Evolutionary conservation across 2,797 vertebrate genomes (phyloP).

Genomic region (Gouania willdenowi): DNA sequence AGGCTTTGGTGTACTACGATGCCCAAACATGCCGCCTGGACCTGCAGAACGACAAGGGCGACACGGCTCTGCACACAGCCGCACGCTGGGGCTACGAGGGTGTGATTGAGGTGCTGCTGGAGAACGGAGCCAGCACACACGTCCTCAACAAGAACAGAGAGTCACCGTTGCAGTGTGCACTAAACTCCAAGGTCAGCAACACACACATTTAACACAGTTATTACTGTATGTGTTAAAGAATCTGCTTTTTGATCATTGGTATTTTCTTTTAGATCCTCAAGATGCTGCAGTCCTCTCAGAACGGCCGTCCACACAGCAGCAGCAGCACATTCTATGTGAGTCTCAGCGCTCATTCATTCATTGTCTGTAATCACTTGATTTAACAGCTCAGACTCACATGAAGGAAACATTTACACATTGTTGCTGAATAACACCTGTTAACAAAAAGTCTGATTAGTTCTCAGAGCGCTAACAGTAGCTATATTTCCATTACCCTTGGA

Average conservation of each 20-base stretch:
- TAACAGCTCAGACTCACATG: too few species aligned
- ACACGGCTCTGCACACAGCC: conserved; percentile 89
- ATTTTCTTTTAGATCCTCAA: conserved; percentile 78
- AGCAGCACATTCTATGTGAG: conserved; percentile 76
- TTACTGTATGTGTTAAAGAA: too few species aligned
- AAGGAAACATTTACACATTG: too few species aligned
- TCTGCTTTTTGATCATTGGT: background rate
- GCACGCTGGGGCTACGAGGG: conserved; percentile 95
- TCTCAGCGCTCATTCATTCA: background rate
- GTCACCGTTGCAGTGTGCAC: conserved; percentile 84
- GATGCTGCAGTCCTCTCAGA: conserved; percentile 78
- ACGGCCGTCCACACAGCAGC: conserved; percentile 60
- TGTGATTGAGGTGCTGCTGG: conserved; percentile 89
- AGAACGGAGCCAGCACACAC: conserved; percentile 84
- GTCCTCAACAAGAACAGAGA: conserved; percentile 84
- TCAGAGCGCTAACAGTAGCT: too few species aligned
- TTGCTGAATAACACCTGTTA: too few species aligned
- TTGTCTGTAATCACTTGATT: too few species aligned
- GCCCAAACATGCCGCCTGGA: conserved; percentile 83
- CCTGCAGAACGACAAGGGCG: conserved; percentile 90
- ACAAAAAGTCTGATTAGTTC: too few species aligned
- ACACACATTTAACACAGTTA: background rate
- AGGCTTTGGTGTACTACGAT: conserved; percentile 94
- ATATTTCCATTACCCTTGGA: too few species aligned
- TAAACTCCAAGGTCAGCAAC: conserved; percentile 85